Evolutionary conservation across 2,888 invertebrate genomes (phyloP), one percentile per base, ranked within the genome.

Genomic region (Plebejus anna): DNA sequence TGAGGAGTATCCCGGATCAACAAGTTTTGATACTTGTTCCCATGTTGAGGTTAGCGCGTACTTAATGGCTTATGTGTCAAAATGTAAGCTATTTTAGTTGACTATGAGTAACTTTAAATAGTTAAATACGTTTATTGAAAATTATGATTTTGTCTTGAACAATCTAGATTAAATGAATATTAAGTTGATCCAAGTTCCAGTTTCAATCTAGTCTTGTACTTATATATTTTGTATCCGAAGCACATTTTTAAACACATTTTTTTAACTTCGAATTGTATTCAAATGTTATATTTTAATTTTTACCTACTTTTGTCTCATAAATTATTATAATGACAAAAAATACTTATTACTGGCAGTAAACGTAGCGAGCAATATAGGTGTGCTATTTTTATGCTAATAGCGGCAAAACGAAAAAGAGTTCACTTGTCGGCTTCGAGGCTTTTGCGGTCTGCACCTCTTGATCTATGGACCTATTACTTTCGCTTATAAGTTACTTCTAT

Each of bases 41-140:
- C 61, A 77, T 77, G 76, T 79, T 78, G 78, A 77, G 51, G 51
- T 16, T 55, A 16, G 55, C 55, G 55, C 16, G 13, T 55, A 55
- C 55, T 55, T 55, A 55, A 55, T 55, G 16, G 4, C 51, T 51
- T 51, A 13, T 13, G 13, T 51, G 13, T 51, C 51, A 51, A 51
- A 51, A 13, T 51, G 13, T 51, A 51, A 51, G 51, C 4, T 4
- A 51, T 51, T 51, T 11, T 1, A 4, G 13, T 42, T 42, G 42
- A 42, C 42, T 42, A 0, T 42, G 42, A 42, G 7, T 38, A 42
- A 42, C 42, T 42, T 42, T 42, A 42, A 42, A 42, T 42, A 7
- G 7, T 42, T 42, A 7, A 42, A 4, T 51, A 51, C 51, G 13
- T 51, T 51, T 4, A 51, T 51, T 51, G 13, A 51, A 51, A 22